Conservation (phyloP, 2,797 vertebrate species). For the Eurystomus glaucurus region DNA sequence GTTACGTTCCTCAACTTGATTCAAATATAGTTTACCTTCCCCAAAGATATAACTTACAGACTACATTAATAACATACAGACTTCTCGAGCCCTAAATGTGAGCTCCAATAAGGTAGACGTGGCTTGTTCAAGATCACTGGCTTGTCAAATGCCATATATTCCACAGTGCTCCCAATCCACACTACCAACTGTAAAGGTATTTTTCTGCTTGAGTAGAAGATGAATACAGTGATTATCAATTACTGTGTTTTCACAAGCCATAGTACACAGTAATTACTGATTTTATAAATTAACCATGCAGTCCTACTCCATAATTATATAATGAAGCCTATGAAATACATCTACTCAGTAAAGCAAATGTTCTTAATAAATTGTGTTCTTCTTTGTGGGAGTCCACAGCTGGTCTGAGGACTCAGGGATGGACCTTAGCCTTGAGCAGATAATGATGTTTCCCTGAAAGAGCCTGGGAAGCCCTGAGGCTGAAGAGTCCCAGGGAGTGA, state of each 20-base stretch:
- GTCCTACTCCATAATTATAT: not conserved
- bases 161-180: not conserved
- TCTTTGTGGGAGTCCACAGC: not conserved
- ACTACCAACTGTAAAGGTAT: not conserved
- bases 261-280: not conserved
- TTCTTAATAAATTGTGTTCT: not conserved
- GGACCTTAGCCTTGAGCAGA: too few relatives aligned
- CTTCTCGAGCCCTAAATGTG: not conserved
- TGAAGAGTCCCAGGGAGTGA: too few relatives aligned
- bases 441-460: too few relatives aligned
- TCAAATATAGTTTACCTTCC: not conserved
- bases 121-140: not conserved
- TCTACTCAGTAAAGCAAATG: not conserved
- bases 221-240: not conserved
- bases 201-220: not conserved
- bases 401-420: too few relatives aligned
- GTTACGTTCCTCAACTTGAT: not conserved
- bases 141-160: accelerated
- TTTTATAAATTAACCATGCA: not conserved
- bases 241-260: not conserved
- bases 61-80: not conserved
- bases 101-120: not conserved
- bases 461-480: too few relatives aligned
- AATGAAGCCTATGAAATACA: not conserved
- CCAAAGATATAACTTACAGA: not conserved